These are phyloP conservation scores for Ceramica pisi DNA, from an alignment of 2,888 invertebrate genomes.

Conservation along the genomic window DNA sequence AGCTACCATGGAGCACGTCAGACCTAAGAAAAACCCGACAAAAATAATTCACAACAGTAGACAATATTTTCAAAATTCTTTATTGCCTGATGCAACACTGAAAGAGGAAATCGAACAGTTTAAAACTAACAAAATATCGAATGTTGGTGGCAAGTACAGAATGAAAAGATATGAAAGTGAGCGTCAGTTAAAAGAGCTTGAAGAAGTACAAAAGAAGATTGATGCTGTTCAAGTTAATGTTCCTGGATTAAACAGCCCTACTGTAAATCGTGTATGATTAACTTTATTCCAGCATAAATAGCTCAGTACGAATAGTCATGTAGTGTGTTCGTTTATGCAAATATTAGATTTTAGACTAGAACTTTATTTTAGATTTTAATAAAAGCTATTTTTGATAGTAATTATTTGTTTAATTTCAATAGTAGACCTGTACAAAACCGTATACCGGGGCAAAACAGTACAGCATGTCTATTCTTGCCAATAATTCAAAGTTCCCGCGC, in stretches of 20 bases:
- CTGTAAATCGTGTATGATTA: neutral
- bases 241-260: conserved; percentile 19
- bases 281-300: neutral
- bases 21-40: conserved; percentile 39
- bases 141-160: conserved; percentile 7
- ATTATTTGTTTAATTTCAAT: conserved; percentile 4
- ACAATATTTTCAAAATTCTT: conserved; percentile 62
- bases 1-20: conserved; percentile 14
- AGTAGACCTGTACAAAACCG: no score
- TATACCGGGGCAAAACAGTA: no score
- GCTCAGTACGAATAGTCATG: neutral
- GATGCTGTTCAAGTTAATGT: conserved; percentile 61
- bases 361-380: conserved; percentile 37
- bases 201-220: conserved; percentile 71
- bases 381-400: conserved; percentile 10
- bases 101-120: conserved; percentile 39
- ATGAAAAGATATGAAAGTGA: conserved; percentile 64
- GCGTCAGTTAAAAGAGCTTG: conserved; percentile 70
- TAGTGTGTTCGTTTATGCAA: conserved; percentile 30
- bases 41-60: conserved; percentile 66
- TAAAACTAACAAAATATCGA: conserved; percentile 21
- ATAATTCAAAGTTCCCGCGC: no score
- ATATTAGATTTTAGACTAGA: conserved; percentile 53
- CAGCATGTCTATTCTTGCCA: no score
- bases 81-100: conserved; percentile 25